Percentiles rank a stretch among this genome's conserved stretches.
These are phyloP conservation scores for Bhutanitis thaidina DNA, from an alignment of 2,888 invertebrate species.

Conservation along the genomic window DNA sequence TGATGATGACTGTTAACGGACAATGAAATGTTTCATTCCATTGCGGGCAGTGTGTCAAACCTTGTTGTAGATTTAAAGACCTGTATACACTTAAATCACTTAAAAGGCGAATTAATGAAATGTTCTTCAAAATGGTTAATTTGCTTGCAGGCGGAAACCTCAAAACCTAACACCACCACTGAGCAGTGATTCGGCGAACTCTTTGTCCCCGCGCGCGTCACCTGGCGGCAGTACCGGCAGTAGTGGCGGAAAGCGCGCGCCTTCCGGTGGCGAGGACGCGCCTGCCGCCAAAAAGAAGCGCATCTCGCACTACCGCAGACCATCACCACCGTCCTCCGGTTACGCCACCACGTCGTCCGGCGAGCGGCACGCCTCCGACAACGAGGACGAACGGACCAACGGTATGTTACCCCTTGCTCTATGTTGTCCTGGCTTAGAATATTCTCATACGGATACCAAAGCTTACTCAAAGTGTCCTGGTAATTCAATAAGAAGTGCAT, in stretches of 20 bases:
- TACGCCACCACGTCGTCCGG: constrained; percentile 66
- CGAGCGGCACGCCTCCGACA: constrained; percentile 75
- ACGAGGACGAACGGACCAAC: constrained; percentile 69
- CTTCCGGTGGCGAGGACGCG: constrained; percentile 84
- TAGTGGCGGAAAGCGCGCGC: constrained; percentile 82
- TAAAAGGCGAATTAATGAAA: no score
- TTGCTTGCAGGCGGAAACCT: constrained; percentile 86
- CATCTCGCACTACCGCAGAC: constrained; percentile 88
- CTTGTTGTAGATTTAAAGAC: no score
- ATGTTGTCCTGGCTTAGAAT: background rate
- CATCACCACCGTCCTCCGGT: constrained; percentile 66
- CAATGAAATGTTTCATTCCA: no score
- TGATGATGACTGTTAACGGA: no score
- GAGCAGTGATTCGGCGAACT: constrained; percentile 92
- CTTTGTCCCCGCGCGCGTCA: constrained; percentile 87
- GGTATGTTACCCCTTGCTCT: constrained; percentile 28
- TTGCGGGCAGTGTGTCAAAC: no score
- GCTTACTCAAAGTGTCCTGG: no score
- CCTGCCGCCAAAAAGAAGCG: constrained; percentile 87
- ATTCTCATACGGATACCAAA: no score
- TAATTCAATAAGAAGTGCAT: no score
- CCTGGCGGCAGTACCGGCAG: constrained; percentile 48
- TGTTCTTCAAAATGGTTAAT: background rate
- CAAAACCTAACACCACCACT: constrained; percentile 94
- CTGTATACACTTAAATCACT: no score